A percentile compares a stretch with the other conserved stretches of the same genome.
Conservation (phyloP, 2,113 vertebrate genomes). For the Panurus biarmicus region DNA sequence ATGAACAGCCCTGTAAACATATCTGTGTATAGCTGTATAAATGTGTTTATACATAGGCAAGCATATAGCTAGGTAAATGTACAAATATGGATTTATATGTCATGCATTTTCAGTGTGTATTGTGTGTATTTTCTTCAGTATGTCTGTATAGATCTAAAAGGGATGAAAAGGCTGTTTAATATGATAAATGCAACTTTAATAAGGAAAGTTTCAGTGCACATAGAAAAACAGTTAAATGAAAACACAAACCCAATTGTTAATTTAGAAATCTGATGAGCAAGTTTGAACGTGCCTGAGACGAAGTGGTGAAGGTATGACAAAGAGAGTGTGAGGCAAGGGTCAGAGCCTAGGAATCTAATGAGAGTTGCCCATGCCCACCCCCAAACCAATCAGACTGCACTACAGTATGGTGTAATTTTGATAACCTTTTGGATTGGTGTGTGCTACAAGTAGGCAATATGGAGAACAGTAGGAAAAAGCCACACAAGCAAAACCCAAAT, state of each 20-base stretch:
- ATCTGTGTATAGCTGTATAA: neutral
- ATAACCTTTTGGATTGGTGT: neutral
- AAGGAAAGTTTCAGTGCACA: neutral
- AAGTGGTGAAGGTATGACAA: neutral
- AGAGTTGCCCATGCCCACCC: neutral
- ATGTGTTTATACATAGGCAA: neutral
- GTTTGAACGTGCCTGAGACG: neutral
- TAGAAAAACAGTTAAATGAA: neutral
- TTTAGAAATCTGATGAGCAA: neutral
- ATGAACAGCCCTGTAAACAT: neutral
- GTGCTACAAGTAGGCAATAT: neutral
- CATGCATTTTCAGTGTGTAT: neutral
- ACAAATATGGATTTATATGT: neutral
- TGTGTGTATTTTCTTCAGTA: neutral
- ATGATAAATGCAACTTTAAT: neutral
- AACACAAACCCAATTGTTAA: neutral
- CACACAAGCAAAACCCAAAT: neutral
- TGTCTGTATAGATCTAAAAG: neutral
- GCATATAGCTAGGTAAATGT: neutral
- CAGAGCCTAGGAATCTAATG: neutral
- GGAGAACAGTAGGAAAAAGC: rapidly evolving
- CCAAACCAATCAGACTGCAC: neutral
- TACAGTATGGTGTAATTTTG: neutral
- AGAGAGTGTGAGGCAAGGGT: neutral
- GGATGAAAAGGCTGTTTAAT: neutral